Percentiles rank a stretch among this genome's conserved stretches.
Conservation (phyloP, 2,113 vertebrate species). For the Nothobranchius furzeri region DNA sequence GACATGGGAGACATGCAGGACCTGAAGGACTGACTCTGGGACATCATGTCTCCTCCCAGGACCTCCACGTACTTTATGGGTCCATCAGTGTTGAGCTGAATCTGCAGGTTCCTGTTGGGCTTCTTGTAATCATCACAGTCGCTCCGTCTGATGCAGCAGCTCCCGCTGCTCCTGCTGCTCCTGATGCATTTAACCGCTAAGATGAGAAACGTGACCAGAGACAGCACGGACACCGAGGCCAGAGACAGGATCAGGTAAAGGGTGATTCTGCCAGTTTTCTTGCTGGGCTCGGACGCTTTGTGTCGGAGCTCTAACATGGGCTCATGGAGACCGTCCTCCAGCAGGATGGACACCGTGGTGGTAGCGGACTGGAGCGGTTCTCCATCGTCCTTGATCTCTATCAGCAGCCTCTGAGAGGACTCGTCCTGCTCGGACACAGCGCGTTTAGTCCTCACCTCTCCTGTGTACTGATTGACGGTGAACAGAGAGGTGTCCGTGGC, state of each 20-base stretch:
- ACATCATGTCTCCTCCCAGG: slow-evolving; percentile 80
- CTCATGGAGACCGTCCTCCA: slow-evolving; percentile 69
- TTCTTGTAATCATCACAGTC: slow-evolving; percentile 70
- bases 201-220: slow-evolving; percentile 78
- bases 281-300: slow-evolving; percentile 63
- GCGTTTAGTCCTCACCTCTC: slow-evolving; percentile 81
- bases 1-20: slow-evolving; percentile 85
- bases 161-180: slow-evolving; percentile 68
- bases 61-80: slow-evolving; percentile 86
- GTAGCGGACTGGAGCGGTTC: slow-evolving; percentile 80
- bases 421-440: slow-evolving; percentile 76
- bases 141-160: slow-evolving; percentile 60
- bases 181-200: slow-evolving; percentile 77
- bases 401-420: slow-evolving; percentile 77
- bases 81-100: slow-evolving; percentile 82
- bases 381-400: slow-evolving; percentile 80
- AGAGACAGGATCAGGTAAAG: slow-evolving; percentile 81
- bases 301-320: slow-evolving; percentile 72
- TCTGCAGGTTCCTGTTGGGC: slow-evolving; percentile 76
- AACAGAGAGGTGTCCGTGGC: slow-evolving; percentile 78
- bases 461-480: slow-evolving; percentile 75
- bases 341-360: slow-evolving; percentile 71
- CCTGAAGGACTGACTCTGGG: slow-evolving; percentile 81
- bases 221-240: slow-evolving; percentile 79
- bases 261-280: slow-evolving; percentile 71